phyloP scores from a whole-genome alignment of 2,113 vertebrate species.

The Dryoscopus gambensis region DNA sequence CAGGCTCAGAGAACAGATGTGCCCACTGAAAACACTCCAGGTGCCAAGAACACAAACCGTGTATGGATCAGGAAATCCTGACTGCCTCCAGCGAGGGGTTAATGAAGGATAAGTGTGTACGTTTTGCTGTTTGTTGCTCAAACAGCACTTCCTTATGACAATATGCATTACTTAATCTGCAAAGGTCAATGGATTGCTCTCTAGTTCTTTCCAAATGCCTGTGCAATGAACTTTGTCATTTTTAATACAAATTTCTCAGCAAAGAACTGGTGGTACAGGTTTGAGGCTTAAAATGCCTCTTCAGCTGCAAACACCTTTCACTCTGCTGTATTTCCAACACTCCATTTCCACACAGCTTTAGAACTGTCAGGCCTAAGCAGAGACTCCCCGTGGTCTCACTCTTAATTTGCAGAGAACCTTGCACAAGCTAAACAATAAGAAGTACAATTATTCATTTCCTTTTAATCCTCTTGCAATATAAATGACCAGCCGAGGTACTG shows the following conservation, averaged over 20 bases:
- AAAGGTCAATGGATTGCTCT: slow-evolving; percentile 41
- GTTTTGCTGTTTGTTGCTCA: slow-evolving; percentile 20
- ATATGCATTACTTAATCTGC: background rate
- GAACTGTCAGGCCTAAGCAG: background rate
- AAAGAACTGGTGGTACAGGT: slow-evolving; percentile 29
- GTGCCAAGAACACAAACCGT: background rate
- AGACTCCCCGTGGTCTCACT: background rate
- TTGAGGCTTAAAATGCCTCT: background rate
- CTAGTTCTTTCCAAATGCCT: slow-evolving; percentile 27
- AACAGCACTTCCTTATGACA: slow-evolving; percentile 57
- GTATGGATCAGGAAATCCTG: background rate
- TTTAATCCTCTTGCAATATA: background rate
- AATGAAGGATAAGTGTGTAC: slow-evolving; percentile 3
- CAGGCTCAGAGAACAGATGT: background rate
- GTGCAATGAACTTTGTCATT: slow-evolving; percentile 40
- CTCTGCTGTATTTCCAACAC: background rate
- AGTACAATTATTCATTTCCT: background rate
- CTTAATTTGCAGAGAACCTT: background rate
- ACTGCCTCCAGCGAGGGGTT: background rate
- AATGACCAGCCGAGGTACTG: background rate
- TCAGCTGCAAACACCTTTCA: background rate
- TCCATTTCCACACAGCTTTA: background rate
- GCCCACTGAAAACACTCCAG: background rate
- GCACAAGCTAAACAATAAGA: background rate
- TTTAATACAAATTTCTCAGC: background rate